phyloP scores from a whole-genome alignment of 2,797 vertebrate genomes.

The Helicolenus hilgendorfi region DNA sequence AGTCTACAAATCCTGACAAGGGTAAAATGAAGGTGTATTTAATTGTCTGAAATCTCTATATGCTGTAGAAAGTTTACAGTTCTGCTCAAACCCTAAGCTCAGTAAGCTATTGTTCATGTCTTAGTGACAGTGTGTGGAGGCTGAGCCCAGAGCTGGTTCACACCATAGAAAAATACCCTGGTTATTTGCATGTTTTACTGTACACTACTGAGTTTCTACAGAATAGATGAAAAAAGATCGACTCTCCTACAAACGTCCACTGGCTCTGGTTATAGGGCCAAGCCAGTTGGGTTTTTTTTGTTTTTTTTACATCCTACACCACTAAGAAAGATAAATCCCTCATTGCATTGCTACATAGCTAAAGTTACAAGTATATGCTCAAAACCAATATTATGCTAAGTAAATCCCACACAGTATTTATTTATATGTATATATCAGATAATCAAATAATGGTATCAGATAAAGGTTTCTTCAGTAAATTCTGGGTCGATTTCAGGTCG shows the following conservation, averaged over 20 bases:
- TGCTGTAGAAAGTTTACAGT: conserved; percentile 76
- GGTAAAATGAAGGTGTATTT: conserved; percentile 77
- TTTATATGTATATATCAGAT: conserved; percentile 60
- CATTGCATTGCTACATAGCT: conserved; percentile 80
- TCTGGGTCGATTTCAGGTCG: conserved; percentile 23
- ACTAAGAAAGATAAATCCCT: conserved; percentile 71
- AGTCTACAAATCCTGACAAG: conserved; percentile 77
- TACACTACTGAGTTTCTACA: conserved; percentile 69
- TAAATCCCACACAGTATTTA: conserved; percentile 75
- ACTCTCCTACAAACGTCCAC: conserved; percentile 49
- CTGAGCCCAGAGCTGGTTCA: conserved; percentile 71
- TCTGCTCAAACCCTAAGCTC: conserved; percentile 61
- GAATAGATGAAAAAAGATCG: conserved; percentile 54
- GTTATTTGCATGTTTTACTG: conserved; percentile 79
- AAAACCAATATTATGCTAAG: conserved; percentile 75
- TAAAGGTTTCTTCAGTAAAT: conserved; percentile 62
- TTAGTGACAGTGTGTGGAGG: conserved; percentile 63
- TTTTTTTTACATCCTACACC: conserved; percentile 60
- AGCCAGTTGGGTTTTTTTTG: conserved; percentile 41
- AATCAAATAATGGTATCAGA: conserved; percentile 56
- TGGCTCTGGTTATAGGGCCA: conserved; percentile 21
- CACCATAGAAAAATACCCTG: conserved; percentile 87
- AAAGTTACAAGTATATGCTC: conserved; percentile 76
- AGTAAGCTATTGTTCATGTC: conserved; percentile 60
- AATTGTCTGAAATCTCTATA: conserved; percentile 77